These are phyloP conservation scores for Trogon melanurus DNA, from an alignment of 2,113 vertebrate species.

Conservation along the genomic window DNA sequence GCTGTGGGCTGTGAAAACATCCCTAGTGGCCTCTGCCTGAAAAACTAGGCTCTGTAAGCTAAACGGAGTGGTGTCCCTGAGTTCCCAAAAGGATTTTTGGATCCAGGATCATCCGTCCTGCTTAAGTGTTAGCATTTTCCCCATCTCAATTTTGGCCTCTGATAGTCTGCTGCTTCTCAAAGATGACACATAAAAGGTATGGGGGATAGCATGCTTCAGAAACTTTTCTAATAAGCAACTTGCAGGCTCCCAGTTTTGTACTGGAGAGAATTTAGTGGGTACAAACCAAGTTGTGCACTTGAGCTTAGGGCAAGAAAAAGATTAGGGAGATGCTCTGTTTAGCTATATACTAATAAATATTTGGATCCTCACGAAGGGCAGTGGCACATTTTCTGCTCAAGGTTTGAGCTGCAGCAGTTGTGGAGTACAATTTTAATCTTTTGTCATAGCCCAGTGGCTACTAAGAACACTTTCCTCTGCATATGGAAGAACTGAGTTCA, in stretches of 20 bases:
- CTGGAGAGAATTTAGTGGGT: background rate
- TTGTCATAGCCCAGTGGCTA: background rate
- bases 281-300: background rate
- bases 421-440: background rate
- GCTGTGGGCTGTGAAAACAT: background rate
- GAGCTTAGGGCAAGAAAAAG: background rate
- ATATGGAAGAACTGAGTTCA: background rate
- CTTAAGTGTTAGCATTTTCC: background rate
- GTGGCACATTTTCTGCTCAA: background rate
- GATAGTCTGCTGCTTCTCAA: background rate
- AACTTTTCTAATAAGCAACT: background rate
- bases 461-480: background rate
- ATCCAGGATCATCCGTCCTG: background rate
- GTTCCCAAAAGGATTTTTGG: background rate
- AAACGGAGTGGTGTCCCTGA: background rate
- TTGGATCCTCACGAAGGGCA: background rate
- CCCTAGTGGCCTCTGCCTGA: background rate
- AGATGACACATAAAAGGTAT: background rate
- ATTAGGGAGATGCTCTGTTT: background rate
- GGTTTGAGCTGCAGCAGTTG: background rate
- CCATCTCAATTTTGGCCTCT: background rate
- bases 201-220: background rate
- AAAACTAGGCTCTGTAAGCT: background rate
- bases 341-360: background rate
- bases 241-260: background rate